Evolutionary conservation across 2,888 invertebrate species (phyloP), one percentile per base, ranked within the genome.

Genomic region (Meiosimyza decipiens): DNA sequence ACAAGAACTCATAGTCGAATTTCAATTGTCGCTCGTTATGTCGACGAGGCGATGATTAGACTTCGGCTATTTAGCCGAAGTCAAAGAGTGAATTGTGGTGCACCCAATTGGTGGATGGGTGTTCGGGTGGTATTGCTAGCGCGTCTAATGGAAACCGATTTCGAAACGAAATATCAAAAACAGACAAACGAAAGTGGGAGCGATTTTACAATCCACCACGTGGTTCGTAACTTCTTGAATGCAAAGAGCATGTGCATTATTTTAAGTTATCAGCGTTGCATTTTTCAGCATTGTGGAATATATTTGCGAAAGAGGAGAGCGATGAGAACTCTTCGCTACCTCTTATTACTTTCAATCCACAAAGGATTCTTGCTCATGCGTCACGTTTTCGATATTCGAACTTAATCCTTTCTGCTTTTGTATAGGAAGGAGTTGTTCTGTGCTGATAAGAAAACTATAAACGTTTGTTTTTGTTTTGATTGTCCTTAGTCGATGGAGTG

Each of bases 151-250:
- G 15, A 16, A 16, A 9, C 49, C 57, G 68, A 59, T 50, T 68
- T 57, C 11, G 59, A 13, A 68, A 13, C 49, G n/a, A 59, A 52
- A 54, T 54, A 54, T 5, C n/a, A n/a, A 11, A 16, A 33, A 66
- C 66, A 54, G 16, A 54, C 52, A 40, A 40, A 2, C 6, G 40
- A 40, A 40, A 9, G 73, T 55, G 60, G 65, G 62, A 63, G 33
- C 71, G 18, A 71, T 47, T 77, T 40, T 78, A 73, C 73, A 74
- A 73, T 81, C 82, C 82, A 82, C 82, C 82, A 82, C 82, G 82
- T 82, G 82, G 76, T 77, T 51, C 52, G 49, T 33, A 6, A 18
- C 15, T 55, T 18, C 47, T 54, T 18, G 28, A 22, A 13, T 13
- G 50, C 59, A 62, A 40, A 66, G 68, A 68, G 62, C 28, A 15